These are phyloP conservation scores for Pachypsylla venusta DNA, from an alignment of 1,140 invertebrate species.

Conservation along the genomic window DNA sequence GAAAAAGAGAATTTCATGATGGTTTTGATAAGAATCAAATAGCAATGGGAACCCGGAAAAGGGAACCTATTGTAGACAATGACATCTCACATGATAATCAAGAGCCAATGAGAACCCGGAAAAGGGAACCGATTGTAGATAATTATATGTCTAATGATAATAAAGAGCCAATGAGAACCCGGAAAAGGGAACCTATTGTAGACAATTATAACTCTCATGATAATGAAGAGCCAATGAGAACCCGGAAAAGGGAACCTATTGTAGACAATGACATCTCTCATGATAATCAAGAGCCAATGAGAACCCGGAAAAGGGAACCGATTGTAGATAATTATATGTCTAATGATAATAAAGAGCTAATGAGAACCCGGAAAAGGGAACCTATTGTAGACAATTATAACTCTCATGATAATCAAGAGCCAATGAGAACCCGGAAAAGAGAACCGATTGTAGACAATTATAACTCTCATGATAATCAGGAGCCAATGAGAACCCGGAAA, in stretches of 20 bases:
- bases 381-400: background rate
- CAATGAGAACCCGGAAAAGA: background rate
- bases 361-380: slow-evolving; percentile 4
- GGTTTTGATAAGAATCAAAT: background rate
- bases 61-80: background rate
- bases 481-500: background rate
- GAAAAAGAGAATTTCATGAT: background rate
- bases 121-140: slow-evolving; percentile 4
- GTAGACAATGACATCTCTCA: too few relatives aligned
- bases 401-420: background rate
- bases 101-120: background rate
- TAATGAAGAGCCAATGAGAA: background rate
- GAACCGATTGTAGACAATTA: too few relatives aligned
- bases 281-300: background rate
- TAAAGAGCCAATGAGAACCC: slow-evolving; percentile 1
- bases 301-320: slow-evolving; percentile 4
- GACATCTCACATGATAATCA: background rate
- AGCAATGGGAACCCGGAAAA: background rate
- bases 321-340: too few relatives aligned
- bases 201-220: too few relatives aligned
- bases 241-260: background rate
- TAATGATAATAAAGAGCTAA: slow-evolving; percentile 3
- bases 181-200: slow-evolving; percentile 8
- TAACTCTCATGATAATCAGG: too few relatives aligned
- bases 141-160: too few relatives aligned